A percentile compares a stretch with the other conserved stretches of the same genome.
Evolutionary conservation across 2,113 vertebrate genomes (phyloP).

Genomic region (Ovis canadensis): DNA sequence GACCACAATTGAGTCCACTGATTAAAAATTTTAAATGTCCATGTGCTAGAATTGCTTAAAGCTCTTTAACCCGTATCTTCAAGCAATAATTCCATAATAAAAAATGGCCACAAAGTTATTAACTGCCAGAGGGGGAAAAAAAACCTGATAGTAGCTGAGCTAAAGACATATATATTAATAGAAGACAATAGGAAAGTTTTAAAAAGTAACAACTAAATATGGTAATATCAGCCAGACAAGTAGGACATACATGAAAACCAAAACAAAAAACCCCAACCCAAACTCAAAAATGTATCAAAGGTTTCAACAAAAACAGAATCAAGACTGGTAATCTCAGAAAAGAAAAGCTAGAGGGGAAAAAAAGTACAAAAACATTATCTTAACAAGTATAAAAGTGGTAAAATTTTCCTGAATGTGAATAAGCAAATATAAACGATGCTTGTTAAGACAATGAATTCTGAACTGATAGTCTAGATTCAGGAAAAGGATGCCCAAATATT

Average conservation of each 20-base stretch:
- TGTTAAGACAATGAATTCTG: background rate
- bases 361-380: background rate
- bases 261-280: background rate
- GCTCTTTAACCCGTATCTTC: background rate
- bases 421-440: background rate
- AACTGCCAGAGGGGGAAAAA: background rate
- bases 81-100: slow-evolving; percentile 9
- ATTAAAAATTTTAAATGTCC: slow-evolving; percentile 4
- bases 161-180: background rate
- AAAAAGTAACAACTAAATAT: background rate
- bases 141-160: background rate
- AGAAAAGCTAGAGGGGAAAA: background rate
- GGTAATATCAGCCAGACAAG: background rate
- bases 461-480: background rate
- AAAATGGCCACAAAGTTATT: background rate
- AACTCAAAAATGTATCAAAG: background rate
- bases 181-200: background rate
- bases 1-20: background rate
- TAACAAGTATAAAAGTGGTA: background rate
- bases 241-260: background rate
- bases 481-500: background rate
- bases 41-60: background rate
- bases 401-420: background rate
- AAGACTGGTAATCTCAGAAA: background rate
- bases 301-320: background rate